A percentile compares a stretch with the other conserved stretches of the same genome.
phyloP scores from a whole-genome alignment of 2,797 vertebrate genomes.

The Hapalemur alaotrensis region DNA sequence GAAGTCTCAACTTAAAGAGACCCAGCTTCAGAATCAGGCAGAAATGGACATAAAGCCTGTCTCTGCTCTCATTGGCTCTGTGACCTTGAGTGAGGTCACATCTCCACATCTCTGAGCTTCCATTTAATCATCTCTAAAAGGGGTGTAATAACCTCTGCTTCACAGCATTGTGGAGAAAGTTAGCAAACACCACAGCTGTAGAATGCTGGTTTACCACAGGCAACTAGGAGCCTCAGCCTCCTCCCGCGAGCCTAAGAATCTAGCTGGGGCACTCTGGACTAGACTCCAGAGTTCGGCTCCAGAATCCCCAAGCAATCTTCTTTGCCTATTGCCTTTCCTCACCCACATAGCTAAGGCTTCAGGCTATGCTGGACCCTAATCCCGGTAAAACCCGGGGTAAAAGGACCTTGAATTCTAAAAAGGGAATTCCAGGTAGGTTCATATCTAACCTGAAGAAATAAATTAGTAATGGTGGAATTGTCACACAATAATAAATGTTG shows the following conservation, averaged over 20 bases:
- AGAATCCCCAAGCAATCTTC: not conserved
- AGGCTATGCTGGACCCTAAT: not conserved
- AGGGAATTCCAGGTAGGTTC: not conserved
- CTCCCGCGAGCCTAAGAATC: not conserved
- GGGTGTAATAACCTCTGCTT: not conserved
- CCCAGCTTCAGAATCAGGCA: not conserved
- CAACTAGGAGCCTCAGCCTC: not conserved
- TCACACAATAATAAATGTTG: not conserved
- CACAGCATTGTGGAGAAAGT: not conserved
- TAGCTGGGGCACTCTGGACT: not conserved
- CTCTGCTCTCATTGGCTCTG: not conserved
- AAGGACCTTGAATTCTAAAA: not conserved
- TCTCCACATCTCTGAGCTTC: not conserved
- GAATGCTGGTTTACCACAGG: not conserved
- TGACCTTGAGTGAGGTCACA: not conserved
- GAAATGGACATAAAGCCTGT: not conserved
- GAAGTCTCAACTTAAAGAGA: not conserved
- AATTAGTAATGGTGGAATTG: not conserved
- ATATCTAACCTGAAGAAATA: not conserved
- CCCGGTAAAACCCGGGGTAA: not conserved
- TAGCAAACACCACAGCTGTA: not conserved
- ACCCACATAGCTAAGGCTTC: not conserved
- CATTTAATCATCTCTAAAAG: not conserved
- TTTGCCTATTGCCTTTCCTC: not conserved
- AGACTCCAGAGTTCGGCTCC: not conserved